phyloP scores from a whole-genome alignment of 1,140 invertebrate species.

The Neomicropteryx cornuta region DNA sequence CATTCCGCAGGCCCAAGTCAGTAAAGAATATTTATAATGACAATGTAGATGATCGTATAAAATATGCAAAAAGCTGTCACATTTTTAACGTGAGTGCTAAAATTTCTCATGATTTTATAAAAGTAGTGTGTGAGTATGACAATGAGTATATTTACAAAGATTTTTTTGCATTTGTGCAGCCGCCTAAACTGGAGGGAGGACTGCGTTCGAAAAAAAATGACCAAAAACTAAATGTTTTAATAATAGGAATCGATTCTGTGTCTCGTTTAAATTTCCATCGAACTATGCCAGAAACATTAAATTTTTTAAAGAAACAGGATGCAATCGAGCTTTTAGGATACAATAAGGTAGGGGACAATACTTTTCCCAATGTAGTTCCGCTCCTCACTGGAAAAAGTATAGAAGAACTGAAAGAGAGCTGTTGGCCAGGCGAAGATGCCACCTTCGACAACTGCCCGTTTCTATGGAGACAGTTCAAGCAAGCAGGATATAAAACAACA shows the following conservation, averaged over 20 bases:
- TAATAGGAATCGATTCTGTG: conserved; percentile 79
- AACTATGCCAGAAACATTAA: conserved; percentile 62
- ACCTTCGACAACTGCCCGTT: conserved; percentile 54
- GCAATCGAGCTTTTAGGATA: conserved; percentile 65
- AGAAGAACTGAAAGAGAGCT: conserved; percentile 46
- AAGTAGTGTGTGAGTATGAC: conserved; percentile 44
- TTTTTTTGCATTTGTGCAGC: conserved; percentile 52
- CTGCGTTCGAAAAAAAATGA: conserved; percentile 10
- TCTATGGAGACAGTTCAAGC: conserved; percentile 65
- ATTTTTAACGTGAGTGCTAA: conserved; percentile 28
- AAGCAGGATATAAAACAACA: conserved; percentile 63
- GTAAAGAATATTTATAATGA: conserved; percentile 24
- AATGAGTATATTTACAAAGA: conserved; percentile 47
- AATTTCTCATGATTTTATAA: conserved; percentile 48
- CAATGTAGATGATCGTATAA: conserved; percentile 29
- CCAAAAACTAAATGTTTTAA: conserved; percentile 46
- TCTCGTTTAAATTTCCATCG: conserved; percentile 76
- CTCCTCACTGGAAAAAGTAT: conserved; percentile 54
- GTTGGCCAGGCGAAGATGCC: conserved; percentile 42
- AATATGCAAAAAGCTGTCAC: conserved; percentile 29
- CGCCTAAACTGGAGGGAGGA: conserved; percentile 24
- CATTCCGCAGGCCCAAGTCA: conserved; percentile 43
- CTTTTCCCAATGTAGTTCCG: conserved; percentile 70
- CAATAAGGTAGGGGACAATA: conserved; percentile 76
- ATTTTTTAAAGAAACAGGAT: conserved; percentile 46